A percentile compares a stretch with the other conserved stretches of the same genome.
Conservation (phyloP, 1,140 invertebrate species). For the Diuraphis noxia region DNA sequence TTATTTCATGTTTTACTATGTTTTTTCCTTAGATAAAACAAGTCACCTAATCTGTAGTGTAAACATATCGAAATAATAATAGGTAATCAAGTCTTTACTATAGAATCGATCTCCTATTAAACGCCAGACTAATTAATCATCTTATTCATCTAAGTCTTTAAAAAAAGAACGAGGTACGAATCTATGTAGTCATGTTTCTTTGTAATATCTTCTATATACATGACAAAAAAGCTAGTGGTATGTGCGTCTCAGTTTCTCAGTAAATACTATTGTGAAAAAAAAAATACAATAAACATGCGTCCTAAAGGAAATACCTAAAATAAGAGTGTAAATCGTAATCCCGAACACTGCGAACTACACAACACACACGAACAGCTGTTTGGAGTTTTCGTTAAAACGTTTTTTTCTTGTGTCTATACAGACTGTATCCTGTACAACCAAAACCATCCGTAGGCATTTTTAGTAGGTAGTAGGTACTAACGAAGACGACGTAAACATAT, state of each 20-base stretch:
- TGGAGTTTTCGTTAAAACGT: background rate
- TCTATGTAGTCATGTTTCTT: background rate
- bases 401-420: background rate
- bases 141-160: too few species aligned
- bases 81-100: background rate
- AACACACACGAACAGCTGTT: background rate
- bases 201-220: background rate
- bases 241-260: background rate
- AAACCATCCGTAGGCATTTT: background rate
- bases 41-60: background rate
- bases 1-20: background rate
- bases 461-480: background rate
- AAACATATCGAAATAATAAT: background rate
- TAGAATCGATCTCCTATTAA: background rate
- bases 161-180: background rate
- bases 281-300: background rate
- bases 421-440: background rate
- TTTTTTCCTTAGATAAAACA: background rate
- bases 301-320: background rate
- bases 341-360: background rate
- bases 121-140: background rate
- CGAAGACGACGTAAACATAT: background rate
- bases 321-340: constrained; percentile 5
- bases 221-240: background rate
- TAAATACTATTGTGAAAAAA: background rate